Evolutionary conservation across 2,113 vertebrate genomes (phyloP).

Genomic region (Catharus minimus): DNA sequence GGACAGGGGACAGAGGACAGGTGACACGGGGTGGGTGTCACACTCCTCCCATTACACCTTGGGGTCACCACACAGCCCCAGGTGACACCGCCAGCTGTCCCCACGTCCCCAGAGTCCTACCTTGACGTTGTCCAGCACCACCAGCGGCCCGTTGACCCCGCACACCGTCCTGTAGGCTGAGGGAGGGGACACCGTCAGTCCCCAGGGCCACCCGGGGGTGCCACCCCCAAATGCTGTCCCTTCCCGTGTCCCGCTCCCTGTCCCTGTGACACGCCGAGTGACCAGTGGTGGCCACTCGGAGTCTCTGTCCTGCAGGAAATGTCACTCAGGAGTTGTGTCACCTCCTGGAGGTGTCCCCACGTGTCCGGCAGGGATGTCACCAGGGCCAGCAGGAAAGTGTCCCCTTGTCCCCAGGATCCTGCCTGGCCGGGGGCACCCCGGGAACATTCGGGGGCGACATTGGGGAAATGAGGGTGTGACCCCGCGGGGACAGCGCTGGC

Average conservation of each 20-base stretch:
- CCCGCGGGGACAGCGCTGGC: rapidly evolving
- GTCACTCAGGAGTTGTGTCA: neutral
- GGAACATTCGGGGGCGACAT: neutral
- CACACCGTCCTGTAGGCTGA: slow-evolving; percentile 79
- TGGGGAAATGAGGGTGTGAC: rapidly evolving
- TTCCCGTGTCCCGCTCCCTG: neutral
- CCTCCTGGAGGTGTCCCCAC: neutral
- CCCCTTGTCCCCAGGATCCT: neutral
- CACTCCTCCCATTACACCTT: rapidly evolving
- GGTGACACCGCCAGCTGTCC: neutral
- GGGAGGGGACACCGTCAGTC: neutral
- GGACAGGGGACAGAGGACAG: too few relatives aligned
- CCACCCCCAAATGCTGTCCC: neutral
- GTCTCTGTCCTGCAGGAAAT: neutral
- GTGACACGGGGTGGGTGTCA: neutral
- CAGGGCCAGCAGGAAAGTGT: neutral
- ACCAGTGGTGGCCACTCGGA: neutral
- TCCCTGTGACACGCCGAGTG: neutral
- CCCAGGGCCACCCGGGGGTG: rapidly evolving
- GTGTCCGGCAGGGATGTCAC: neutral
- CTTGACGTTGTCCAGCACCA: slow-evolving; percentile 83
- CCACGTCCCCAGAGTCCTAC: slow-evolving; percentile 2
- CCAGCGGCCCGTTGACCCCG: slow-evolving; percentile 77
- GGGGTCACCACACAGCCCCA: neutral
- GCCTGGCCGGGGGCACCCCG: too few relatives aligned